phyloP scores from a whole-genome alignment of 1,140 invertebrate genomes.

The Bombus pascuorum region DNA sequence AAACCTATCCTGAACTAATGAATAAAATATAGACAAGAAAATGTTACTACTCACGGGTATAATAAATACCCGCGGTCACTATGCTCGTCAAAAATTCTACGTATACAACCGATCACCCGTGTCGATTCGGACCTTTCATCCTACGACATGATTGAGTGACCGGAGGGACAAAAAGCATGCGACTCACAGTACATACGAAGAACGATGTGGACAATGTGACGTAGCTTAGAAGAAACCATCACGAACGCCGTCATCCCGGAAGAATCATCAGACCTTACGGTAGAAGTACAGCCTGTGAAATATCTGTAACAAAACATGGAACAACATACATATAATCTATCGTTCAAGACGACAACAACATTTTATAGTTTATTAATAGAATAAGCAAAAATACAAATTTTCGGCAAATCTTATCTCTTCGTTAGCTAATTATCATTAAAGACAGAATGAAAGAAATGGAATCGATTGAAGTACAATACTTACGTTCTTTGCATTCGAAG shows the following conservation, averaged over 20 bases:
- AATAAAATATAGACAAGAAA: background rate
- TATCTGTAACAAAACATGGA: background rate
- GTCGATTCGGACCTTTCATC: background rate
- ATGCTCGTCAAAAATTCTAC: background rate
- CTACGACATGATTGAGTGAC: background rate
- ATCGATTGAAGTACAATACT: background rate
- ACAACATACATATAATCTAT: too few relatives aligned
- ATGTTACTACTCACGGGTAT: background rate
- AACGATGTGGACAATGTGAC: background rate
- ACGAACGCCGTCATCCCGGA: background rate
- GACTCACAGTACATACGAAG: background rate
- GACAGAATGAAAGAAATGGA: background rate
- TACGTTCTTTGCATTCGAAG: background rate
- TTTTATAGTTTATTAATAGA: too few relatives aligned
- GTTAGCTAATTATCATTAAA: too few relatives aligned
- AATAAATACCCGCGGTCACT: background rate
- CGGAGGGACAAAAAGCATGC: background rate
- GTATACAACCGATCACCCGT: background rate
- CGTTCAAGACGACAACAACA: too few relatives aligned
- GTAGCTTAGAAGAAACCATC: too few relatives aligned
- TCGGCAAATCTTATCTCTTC: too few relatives aligned
- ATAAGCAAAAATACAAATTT: too few relatives aligned
- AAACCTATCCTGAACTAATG: background rate
- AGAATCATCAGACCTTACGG: background rate
- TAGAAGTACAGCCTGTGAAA: background rate